Conservation (phyloP, 2,888 invertebrate genomes). For the Cremastinae sp. region DNA sequence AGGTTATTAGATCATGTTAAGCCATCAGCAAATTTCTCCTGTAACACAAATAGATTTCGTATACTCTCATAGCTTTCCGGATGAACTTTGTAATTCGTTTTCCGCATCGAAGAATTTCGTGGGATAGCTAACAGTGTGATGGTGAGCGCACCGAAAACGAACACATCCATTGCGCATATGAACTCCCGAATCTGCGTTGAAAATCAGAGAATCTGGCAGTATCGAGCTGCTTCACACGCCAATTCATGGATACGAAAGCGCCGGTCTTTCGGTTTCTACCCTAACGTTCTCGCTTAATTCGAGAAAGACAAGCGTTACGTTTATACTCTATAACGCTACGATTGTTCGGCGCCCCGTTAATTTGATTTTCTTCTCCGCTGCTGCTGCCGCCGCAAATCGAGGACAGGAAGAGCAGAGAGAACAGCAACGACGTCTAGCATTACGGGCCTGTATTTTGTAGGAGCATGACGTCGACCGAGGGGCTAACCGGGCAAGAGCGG, state of each 20-base stretch:
- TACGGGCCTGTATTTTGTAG: constrained; percentile 70
- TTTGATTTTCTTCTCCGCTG: constrained; percentile 73
- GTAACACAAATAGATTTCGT: not conserved
- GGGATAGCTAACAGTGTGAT: too few relatives aligned
- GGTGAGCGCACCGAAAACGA: constrained; percentile 1
- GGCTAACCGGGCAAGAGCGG: not conserved
- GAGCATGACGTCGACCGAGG: constrained; percentile 63
- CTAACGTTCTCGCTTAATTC: constrained; percentile 26
- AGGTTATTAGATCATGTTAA: too few relatives aligned
- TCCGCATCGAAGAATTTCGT: constrained; percentile 2
- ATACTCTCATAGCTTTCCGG: not conserved
- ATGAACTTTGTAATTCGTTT: not conserved
- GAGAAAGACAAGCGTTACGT: constrained; percentile 20
- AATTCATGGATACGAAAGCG: constrained; percentile 13
- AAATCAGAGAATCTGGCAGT: constrained; percentile 48
- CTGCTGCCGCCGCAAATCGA: constrained; percentile 71
- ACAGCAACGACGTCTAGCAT: constrained; percentile 71
- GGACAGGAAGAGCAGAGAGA: constrained; percentile 62
- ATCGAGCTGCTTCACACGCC: constrained; percentile 49
- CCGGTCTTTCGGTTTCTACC: constrained; percentile 32
- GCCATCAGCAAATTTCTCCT: too few relatives aligned
- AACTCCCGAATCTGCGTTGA: constrained; percentile 39
- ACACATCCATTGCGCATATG: constrained; percentile 40
- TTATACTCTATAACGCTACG: constrained; percentile 43
- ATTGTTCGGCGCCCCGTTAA: constrained; percentile 68